Percentiles rank a stretch among this genome's conserved stretches.
These are phyloP conservation scores for Epinotia nisella DNA, from an alignment of 2,888 invertebrate genomes.

Conservation along the genomic window DNA sequence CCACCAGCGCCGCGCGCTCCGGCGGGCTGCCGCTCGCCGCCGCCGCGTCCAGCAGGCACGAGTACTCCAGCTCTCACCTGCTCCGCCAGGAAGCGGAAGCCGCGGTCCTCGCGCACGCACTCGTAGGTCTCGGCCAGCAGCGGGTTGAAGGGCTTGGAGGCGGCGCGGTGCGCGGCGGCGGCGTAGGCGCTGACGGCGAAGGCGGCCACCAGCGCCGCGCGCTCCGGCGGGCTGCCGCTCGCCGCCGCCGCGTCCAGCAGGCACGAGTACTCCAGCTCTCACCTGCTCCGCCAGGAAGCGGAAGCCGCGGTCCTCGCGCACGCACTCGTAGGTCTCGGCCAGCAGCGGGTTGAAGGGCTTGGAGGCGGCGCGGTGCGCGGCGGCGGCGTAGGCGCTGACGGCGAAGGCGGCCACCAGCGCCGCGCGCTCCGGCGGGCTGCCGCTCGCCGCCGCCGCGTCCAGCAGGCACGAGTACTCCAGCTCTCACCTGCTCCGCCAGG, in stretches of 20 bases:
- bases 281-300: slow-evolving; percentile 92
- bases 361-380: slow-evolving; percentile 90
- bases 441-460: slow-evolving; percentile 87
- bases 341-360: slow-evolving; percentile 94
- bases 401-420: slow-evolving; percentile 92
- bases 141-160: slow-evolving; percentile 94
- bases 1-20: slow-evolving; percentile 90
- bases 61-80: too few species aligned
- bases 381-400: slow-evolving; percentile 90
- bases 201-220: slow-evolving; percentile 91
- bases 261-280: too few species aligned
- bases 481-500: slow-evolving; percentile 89
- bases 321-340: slow-evolving; percentile 93
- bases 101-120: slow-evolving; percentile 90
- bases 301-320: slow-evolving; percentile 91
- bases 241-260: slow-evolving; percentile 89
- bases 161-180: slow-evolving; percentile 89
- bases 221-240: slow-evolving; percentile 86
- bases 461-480: too few species aligned
- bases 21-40: slow-evolving; percentile 86
- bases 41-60: too few species aligned
- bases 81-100: slow-evolving; percentile 91
- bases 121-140: slow-evolving; percentile 93
- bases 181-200: slow-evolving; percentile 93
- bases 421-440: slow-evolving; percentile 89